Conservation (phyloP, 1,140 invertebrate species). For the Trichonephila inaurata region DNA sequence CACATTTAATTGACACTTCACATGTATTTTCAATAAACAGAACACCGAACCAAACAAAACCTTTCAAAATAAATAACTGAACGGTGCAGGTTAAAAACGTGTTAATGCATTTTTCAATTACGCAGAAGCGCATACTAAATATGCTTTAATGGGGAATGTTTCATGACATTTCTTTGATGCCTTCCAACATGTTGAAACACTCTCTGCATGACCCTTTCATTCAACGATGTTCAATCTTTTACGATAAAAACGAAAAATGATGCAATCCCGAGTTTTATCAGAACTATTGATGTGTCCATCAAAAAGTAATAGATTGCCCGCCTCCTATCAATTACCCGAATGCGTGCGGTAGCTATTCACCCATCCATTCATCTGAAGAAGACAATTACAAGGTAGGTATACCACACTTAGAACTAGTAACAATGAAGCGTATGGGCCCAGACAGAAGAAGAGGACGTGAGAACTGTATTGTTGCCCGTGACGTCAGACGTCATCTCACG, state of each 20-base stretch:
- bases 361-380: constrained; percentile 4
- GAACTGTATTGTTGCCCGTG: constrained; percentile 50
- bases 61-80: too few relatives aligned
- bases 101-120: too few relatives aligned
- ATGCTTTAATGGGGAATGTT: too few relatives aligned
- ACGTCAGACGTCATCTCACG: constrained; percentile 21
- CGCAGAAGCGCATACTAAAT: too few relatives aligned
- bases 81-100: too few relatives aligned
- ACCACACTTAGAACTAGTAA: background rate
- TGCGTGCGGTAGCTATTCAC: constrained; percentile 38
- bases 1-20: too few relatives aligned
- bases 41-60: too few relatives aligned
- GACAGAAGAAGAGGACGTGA: constrained; percentile 40
- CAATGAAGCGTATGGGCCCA: constrained; percentile 31
- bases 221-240: too few relatives aligned
- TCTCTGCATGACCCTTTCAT: too few relatives aligned
- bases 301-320: constrained; percentile 8
- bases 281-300: constrained; percentile 31
- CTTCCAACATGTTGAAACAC: too few relatives aligned
- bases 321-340: constrained; percentile 39
- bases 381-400: constrained; percentile 25
- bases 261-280: background rate
- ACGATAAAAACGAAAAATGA: background rate
- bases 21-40: too few relatives aligned
- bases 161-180: too few relatives aligned